Evolutionary conservation across 2,888 invertebrate genomes (phyloP), one percentile per base, ranked within the genome.

Genomic region (Conops quadrifasciatus): DNA sequence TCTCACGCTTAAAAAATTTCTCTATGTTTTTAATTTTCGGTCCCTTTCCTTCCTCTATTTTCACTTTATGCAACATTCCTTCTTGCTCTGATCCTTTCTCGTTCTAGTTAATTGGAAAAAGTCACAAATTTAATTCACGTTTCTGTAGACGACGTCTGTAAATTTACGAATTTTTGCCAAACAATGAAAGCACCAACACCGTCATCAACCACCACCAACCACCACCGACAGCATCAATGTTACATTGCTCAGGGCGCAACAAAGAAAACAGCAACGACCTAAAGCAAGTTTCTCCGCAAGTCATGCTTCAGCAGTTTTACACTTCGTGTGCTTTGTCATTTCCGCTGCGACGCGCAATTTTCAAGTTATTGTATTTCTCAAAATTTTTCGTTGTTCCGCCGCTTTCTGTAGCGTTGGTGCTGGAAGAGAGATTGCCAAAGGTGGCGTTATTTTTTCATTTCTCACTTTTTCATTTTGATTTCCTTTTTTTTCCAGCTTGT

Each of bases 221-320:
- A 36, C 9, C 36, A 36, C 36, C 36, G 28, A 28, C 59, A 28
- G 28, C 13, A 59, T 1, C 59, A 26, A 5, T 16, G 15, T 19
- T 19, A 1, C 16, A 19, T n/a, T 49, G 19, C 49, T 16, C 19
- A n/a, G 49, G 15, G n/a, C 1, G 1, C n/a, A 49, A 49, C 49
- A n/a, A 49, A 16, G 19, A 59, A 59, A 56, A 56, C 36, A 30
- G 24, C 47, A 26, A 26, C 21, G 19, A 47, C 43, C 28, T 24
- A 47, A 11, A 59, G 53, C 66, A 67, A 67, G 21, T 66, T 71
- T 51, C 53, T 30, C 68, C 66, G 19, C 47, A 66, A 71, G 59
- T 49, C 65, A 66, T 66, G 59, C 70, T 71, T 51, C 65, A 60
- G n/a, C 47, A 45, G 43, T 70, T 56, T 43, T 15, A 15, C 28